Evolutionary conservation across 2,113 vertebrate genomes (phyloP).

Genomic region (Halichoerus grypus): DNA sequence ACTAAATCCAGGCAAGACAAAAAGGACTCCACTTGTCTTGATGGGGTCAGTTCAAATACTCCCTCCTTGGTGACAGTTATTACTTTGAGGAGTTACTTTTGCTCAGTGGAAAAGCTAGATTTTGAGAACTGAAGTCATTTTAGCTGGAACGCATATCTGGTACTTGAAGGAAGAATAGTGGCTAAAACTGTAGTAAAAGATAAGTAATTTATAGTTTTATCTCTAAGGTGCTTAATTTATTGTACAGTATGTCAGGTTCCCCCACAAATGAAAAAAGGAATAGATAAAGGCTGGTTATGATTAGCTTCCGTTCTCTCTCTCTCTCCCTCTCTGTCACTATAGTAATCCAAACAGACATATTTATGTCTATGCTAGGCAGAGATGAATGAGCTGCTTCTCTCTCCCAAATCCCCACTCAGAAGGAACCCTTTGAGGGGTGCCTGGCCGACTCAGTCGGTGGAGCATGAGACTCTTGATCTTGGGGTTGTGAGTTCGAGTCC

Average conservation of each 20-base stretch:
- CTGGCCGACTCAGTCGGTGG: neutral
- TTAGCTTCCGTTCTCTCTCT: neutral
- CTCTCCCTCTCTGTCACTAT: neutral
- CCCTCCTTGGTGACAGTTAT: neutral
- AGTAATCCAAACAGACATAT: neutral
- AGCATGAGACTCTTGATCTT: neutral
- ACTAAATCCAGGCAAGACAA: slow-evolving; percentile 34
- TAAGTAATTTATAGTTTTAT: slow-evolving; percentile 38
- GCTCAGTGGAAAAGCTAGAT: neutral
- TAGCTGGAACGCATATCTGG: neutral
- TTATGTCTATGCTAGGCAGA: neutral
- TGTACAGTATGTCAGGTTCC: neutral
- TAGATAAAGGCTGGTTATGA: neutral
- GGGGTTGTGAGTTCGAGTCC: neutral
- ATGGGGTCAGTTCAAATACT: slow-evolving; percentile 18
- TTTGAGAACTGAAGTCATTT: slow-evolving; percentile 60
- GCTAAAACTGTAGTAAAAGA: neutral
- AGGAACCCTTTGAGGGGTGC: neutral
- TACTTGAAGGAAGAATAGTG: neutral
- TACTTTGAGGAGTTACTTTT: slow-evolving; percentile 39
- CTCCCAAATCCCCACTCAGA: neutral
- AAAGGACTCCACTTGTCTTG: slow-evolving; percentile 11
- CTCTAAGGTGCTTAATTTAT: slow-evolving; percentile 11
- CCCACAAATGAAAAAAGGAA: neutral
- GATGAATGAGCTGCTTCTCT: neutral